phyloP scores from a whole-genome alignment of 1,140 invertebrate genomes.

The Drosophila equinoxialis region DNA sequence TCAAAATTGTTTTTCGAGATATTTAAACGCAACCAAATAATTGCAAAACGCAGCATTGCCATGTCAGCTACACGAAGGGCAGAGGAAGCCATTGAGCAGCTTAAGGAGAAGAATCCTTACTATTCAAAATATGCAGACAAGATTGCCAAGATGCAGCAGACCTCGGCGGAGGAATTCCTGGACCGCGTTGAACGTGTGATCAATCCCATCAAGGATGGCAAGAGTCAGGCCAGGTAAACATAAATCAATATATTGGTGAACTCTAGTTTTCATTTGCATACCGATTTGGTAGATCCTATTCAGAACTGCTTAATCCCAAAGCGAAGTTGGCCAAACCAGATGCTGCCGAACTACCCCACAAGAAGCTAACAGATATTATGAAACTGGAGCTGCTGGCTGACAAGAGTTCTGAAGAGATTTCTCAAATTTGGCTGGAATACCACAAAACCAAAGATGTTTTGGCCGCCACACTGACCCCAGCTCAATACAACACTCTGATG shows the following conservation, averaged over 20 bases:
- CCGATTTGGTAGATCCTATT: constrained; percentile 55
- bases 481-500: constrained; percentile 86
- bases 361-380: constrained; percentile 89
- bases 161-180: constrained; percentile 90
- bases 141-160: constrained; percentile 89
- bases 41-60: constrained; percentile 53
- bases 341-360: constrained; percentile 81
- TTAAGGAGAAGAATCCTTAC: constrained; percentile 88
- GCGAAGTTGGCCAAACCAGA: constrained; percentile 59
- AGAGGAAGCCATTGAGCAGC: constrained; percentile 73
- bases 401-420: constrained; percentile 90
- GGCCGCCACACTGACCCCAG: constrained; percentile 87
- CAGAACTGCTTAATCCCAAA: constrained; percentile 85
- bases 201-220: constrained; percentile 82
- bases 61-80: constrained; percentile 71
- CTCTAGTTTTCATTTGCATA: not conserved
- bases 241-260: not conserved
- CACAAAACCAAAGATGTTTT: constrained; percentile 90
- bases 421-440: constrained; percentile 91
- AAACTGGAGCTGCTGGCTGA: constrained; percentile 90
- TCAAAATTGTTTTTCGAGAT: constrained; percentile 37
- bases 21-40: constrained; percentile 37
- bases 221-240: constrained; percentile 81
- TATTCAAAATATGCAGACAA: constrained; percentile 92
- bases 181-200: constrained; percentile 85